These are phyloP conservation scores for Phrynocephalus forsythii DNA, from an alignment of 2,797 vertebrate genomes.

Conservation along the genomic window DNA sequence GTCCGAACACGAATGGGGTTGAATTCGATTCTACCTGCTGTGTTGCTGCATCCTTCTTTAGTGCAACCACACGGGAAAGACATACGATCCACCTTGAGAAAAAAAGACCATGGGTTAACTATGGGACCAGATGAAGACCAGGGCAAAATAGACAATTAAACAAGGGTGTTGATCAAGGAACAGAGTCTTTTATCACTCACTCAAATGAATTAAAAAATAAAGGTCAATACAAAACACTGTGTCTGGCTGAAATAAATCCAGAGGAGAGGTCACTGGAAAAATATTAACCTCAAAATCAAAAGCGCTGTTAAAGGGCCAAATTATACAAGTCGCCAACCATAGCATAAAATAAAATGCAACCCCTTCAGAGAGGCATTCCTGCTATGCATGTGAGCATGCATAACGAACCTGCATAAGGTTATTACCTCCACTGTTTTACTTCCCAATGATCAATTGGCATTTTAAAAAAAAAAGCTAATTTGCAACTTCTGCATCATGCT, in stretches of 20 bases:
- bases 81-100: slow-evolving; percentile 96
- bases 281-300: neutral
- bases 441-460: no score
- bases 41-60: slow-evolving; percentile 98
- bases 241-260: neutral
- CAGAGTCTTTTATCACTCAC: neutral
- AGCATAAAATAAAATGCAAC: no score
- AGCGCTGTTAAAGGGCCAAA: neutral
- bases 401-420: no score
- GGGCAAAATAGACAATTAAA: neutral
- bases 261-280: neutral
- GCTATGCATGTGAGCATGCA: no score
- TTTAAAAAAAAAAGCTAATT: no score
- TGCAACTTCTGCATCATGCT: no score
- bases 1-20: slow-evolving; percentile 98
- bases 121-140: slow-evolving; percentile 19
- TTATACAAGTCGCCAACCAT: no score
- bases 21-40: slow-evolving; percentile 96
- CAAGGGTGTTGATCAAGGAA: slow-evolving; percentile 24
- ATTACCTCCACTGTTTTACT: no score
- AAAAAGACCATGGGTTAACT: slow-evolving; percentile 74
- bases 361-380: no score
- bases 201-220: neutral
- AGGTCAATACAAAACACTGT: neutral
- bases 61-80: slow-evolving; percentile 98